Evolutionary conservation across 2,113 vertebrate genomes (phyloP).

Genomic region (Gasterosteus nipponicus): DNA sequence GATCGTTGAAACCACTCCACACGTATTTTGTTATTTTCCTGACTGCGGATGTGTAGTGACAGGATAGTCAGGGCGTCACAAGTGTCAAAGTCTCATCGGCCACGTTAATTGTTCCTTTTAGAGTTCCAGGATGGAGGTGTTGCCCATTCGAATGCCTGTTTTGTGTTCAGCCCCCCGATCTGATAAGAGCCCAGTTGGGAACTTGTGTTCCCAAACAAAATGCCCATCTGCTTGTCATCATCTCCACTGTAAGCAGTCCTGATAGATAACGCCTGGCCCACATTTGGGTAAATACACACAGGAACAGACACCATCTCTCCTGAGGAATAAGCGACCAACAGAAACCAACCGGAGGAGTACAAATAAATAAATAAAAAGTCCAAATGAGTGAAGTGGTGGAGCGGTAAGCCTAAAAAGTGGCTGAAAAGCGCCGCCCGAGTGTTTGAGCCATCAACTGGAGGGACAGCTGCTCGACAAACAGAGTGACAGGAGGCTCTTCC

Average conservation of each 20-base stretch:
- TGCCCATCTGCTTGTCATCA: conserved; percentile 70
- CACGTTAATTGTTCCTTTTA: neutral
- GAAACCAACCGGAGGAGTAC: neutral
- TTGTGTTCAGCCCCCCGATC: conserved; percentile 44
- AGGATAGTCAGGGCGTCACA: neutral
- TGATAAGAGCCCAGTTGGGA: conserved; percentile 67
- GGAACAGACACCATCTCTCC: conserved; percentile 4
- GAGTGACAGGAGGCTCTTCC: conserved; percentile 49
- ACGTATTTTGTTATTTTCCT: neutral
- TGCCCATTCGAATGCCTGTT: conserved; percentile 27
- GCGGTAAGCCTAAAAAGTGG: neutral
- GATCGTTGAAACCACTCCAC: neutral
- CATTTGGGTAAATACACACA: conserved; percentile 63
- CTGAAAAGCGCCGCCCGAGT: neutral
- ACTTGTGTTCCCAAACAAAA: conserved; percentile 68
- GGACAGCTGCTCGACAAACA: conserved; percentile 63
- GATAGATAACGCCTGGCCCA: conserved; percentile 45
- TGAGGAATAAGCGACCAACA: conserved; percentile 1
- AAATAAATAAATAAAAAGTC: neutral
- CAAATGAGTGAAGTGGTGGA: neutral
- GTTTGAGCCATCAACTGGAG: conserved; percentile 18
- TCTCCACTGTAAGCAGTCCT: conserved; percentile 46
- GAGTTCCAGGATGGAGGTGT: neutral
- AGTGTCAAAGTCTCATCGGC: neutral
- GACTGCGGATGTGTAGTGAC: neutral